Base-by-base conservation (phyloP, 2,888 invertebrate species). In the Protonemura montana region DNA sequence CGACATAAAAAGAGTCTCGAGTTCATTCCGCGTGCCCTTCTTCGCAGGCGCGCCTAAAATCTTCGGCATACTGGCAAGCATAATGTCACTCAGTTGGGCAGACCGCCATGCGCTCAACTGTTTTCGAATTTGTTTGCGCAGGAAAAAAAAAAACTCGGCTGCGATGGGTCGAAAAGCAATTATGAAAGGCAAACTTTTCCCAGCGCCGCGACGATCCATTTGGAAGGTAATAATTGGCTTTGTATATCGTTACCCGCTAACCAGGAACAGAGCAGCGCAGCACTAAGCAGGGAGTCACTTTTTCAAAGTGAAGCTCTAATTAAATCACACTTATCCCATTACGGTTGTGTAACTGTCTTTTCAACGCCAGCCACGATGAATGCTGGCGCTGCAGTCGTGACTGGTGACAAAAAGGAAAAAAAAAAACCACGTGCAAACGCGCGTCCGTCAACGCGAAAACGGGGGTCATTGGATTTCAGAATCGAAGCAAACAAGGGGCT, bases 1-100 rank as follows among this genome's bases (percentile, higher is more conserved):
- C 21, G 26, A 76, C 78, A 78, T 26, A 26, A 78, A 27, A 78
- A 78, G 78, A 78, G 26, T 78, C 78, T 78, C 2, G 78, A 26
- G 78, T n/a, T 59, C 7, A 59, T 13, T 59, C 35, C 59, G 59
- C 59, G 1, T 59, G 59, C 6, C 59, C 59, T 59, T 59, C 21
- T 59, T 59, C 59, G 59, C 21, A 10, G 3, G 41, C 1, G 59
- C 59, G 21, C 59, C 2, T 59, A 59, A 21, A 59, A 59, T 59
- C 59, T 59, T 59, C 59, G 59, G 21, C 2, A 21, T 7, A 21
- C 1, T 59, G 59, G 13, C 59, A 21, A 16, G 13, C 21, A 21
- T 59, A 10, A 59, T 59, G 59, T 59, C 59, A 59, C 59, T 10
- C 13, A 59, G 59, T 59, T 59, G 59, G 59, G 13, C 21, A 59